Conservation (phyloP, 2,113 vertebrate genomes). For the Sphyrna mokarran region DNA sequence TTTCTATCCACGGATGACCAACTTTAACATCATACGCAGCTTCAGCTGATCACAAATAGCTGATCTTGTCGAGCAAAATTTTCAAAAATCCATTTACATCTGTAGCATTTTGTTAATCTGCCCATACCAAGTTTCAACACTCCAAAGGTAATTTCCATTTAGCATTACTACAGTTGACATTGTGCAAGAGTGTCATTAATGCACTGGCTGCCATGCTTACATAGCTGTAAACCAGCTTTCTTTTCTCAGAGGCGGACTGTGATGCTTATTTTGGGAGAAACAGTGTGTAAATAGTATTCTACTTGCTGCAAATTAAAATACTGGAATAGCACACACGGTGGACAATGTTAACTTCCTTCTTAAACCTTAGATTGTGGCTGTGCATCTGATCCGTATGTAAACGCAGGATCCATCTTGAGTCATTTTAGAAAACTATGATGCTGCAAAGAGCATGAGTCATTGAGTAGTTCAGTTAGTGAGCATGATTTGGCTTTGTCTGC, state of each 20-base stretch:
- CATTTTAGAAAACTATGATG: neutral
- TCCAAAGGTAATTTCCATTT: neutral
- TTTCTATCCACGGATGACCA: neutral
- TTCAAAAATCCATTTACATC: neutral
- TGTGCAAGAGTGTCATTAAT: neutral
- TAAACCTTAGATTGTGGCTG: neutral
- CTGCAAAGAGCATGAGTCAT: neutral
- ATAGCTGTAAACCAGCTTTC: neutral
- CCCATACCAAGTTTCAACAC: neutral
- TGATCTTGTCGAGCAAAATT: neutral
- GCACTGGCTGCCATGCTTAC: neutral
- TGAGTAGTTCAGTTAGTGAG: neutral
- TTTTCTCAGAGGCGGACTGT: neutral
- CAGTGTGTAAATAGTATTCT: neutral
- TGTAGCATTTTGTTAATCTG: neutral
- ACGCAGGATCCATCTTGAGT: neutral
- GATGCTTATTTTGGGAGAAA: neutral
- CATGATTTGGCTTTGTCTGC: neutral
- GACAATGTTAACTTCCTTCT: neutral
- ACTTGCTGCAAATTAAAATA: neutral
- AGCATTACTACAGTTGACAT: neutral
- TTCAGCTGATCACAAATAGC: neutral
- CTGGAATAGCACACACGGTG: neutral
- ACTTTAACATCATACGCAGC: neutral
- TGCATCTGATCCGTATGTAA: neutral